phyloP scores from a whole-genome alignment of 2,888 invertebrate species.

The Bhutanitis thaidina region DNA sequence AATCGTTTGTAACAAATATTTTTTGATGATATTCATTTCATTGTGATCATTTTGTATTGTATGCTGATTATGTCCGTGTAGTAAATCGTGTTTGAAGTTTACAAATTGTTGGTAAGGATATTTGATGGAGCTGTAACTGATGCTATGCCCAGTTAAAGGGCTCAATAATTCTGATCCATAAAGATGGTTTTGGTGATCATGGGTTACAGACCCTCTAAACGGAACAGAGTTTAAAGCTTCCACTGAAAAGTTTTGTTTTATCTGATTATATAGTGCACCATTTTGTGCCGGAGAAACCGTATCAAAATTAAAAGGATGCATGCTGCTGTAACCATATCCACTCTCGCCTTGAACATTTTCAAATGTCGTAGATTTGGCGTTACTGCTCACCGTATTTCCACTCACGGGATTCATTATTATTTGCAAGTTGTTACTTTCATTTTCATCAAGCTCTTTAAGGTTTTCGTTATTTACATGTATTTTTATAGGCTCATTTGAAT shows the following conservation, averaged over 20 bases:
- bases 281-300: background rate
- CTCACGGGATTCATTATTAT: too few species aligned
- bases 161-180: too few species aligned
- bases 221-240: background rate
- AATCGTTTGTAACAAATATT: slow-evolving; percentile 3
- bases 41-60: background rate
- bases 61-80: background rate
- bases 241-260: background rate
- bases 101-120: too few species aligned
- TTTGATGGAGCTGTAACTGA: too few species aligned
- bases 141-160: too few species aligned
- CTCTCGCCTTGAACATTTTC: background rate
- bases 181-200: background rate
- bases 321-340: background rate
- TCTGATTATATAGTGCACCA: background rate
- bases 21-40: background rate
- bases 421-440: background rate
- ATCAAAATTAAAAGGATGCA: background rate
- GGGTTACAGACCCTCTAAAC: background rate
- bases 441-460: background rate
- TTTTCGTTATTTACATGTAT: background rate
- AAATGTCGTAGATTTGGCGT: background rate
- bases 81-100: slow-evolving; percentile 1
- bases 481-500: background rate
- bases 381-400: background rate